These are phyloP conservation scores for Rhineura floridana DNA, from an alignment of 2,113 vertebrate genomes.

Conservation along the genomic window DNA sequence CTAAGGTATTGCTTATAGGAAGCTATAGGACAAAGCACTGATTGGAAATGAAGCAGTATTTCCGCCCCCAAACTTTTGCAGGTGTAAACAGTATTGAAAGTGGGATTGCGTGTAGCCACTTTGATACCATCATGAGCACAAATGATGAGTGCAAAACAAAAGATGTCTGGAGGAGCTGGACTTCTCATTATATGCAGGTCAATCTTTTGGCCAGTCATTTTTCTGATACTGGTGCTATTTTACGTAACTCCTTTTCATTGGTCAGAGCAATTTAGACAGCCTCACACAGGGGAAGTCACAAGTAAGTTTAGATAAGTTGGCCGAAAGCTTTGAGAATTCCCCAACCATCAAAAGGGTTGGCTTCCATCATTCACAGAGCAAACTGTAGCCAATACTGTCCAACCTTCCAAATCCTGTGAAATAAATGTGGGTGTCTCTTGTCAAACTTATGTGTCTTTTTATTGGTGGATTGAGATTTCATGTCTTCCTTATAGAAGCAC, in stretches of 20 bases:
- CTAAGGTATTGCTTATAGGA: neutral
- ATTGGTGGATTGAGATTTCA: neutral
- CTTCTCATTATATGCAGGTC: too few species aligned
- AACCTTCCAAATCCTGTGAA: neutral
- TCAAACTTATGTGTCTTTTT: neutral
- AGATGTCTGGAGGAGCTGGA: too few species aligned
- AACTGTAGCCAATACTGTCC: conserved; percentile 6
- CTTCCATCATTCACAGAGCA: neutral
- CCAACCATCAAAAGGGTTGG: neutral
- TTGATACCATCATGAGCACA: too few species aligned
- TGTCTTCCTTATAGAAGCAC: neutral
- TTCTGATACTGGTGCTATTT: neutral
- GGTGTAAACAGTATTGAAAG: too few species aligned
- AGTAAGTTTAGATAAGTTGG: neutral
- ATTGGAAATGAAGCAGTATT: neutral
- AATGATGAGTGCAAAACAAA: too few species aligned
- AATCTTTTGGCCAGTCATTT: neutral
- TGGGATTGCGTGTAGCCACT: too few species aligned
- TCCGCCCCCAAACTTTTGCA: too few species aligned
- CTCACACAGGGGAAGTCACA: neutral
- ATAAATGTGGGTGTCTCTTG: too few species aligned
- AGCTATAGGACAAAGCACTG: too few species aligned
- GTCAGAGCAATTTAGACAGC: neutral
- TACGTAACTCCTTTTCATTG: neutral
- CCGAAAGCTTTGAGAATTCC: neutral